Base-by-base conservation (phyloP, 2,888 invertebrate genomes). In the Rhagium mordax region DNA sequence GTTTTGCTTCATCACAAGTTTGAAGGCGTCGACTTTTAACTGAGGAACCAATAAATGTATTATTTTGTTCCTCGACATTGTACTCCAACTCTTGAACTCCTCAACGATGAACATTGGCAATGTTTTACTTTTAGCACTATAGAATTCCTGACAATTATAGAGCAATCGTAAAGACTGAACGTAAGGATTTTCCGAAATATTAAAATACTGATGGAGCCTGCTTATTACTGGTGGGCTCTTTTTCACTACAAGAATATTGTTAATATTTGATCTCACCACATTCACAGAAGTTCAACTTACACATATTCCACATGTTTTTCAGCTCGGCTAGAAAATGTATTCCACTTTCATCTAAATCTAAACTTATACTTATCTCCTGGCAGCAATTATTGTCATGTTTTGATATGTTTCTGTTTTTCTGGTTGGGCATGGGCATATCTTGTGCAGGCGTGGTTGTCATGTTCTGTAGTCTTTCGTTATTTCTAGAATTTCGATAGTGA, bases 11-110 rank as follows among this genome's bases (percentile, higher is more conserved):
- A 89, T 90, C 13, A 94, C 91, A 81, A 95, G 90, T 84, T 91
- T 91, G 87, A 95, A 95, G 66, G 94, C 94, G 76, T 93, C 92
- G 82, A 93, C 86, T 87, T 95, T 94, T 29, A 94, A 84, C 75
- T 91, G 87, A 81, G 80, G 85, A 70, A 86, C 89, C 81, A 90
- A 88, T 84, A 86, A 87, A 77, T 89, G 88, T 78, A 87, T 89
- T 79, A 89, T 89, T 59, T 84, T 84, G 77, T 82, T 86, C 82
- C 85, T 85, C 84, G 84, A 83, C 33, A 49, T 77, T 24, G 84
- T 81, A 49, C 90, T 89, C 87, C 91, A 91, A 75, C 89, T 89
- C 75, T 89, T 87, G 74, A 93, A 89, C 68, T 90, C 90, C 84
- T 93, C 93, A 77, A 93, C 89, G 75, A 93, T 91, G 78, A 90